phyloP scores from a whole-genome alignment of 2,113 vertebrate genomes.

The Brachyistius frenatus region DNA sequence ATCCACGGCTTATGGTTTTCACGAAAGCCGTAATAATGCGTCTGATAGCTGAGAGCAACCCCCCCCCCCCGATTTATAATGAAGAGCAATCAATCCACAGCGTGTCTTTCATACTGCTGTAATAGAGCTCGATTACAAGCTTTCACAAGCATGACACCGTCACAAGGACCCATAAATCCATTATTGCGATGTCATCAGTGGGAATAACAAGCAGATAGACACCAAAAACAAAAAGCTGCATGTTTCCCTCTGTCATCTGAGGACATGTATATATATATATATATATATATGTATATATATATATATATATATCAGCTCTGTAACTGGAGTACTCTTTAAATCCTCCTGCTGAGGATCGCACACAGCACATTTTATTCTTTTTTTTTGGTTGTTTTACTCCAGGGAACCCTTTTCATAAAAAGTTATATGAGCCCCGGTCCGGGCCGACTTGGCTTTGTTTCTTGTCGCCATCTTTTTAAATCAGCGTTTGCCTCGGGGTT shows the following conservation, averaged over 20 bases:
- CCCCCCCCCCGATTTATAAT: slow-evolving; percentile 9
- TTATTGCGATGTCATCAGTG: slow-evolving; percentile 53
- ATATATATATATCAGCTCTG: slow-evolving; percentile 16
- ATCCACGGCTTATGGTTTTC: slow-evolving; percentile 29
- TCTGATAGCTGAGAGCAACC: slow-evolving; percentile 32
- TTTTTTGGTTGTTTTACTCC: slow-evolving; percentile 42
- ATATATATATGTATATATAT: too few species aligned
- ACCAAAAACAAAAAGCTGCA: slow-evolving; percentile 24
- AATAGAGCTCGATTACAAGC: slow-evolving; percentile 26
- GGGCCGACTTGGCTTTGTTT: slow-evolving; percentile 55
- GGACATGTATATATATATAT: not conserved
- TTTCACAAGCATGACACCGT: slow-evolving; percentile 26
- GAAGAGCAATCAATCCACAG: slow-evolving; percentile 30
- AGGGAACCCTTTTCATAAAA: slow-evolving; percentile 71
- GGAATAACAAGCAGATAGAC: slow-evolving; percentile 29
- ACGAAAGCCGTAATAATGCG: slow-evolving; percentile 33
- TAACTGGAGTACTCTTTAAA: slow-evolving; percentile 23
- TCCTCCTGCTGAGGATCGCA: slow-evolving; percentile 16
- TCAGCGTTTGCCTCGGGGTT: slow-evolving; percentile 54
- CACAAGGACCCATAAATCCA: slow-evolving; percentile 46
- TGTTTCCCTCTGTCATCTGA: not conserved
- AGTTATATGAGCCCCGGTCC: slow-evolving; percentile 58
- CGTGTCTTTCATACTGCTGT: not conserved
- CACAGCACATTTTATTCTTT: slow-evolving; percentile 35
- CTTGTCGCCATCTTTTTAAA: slow-evolving; percentile 67